Base-by-base conservation (phyloP, 2,113 vertebrate genomes). In the Brachyistius frenatus region DNA sequence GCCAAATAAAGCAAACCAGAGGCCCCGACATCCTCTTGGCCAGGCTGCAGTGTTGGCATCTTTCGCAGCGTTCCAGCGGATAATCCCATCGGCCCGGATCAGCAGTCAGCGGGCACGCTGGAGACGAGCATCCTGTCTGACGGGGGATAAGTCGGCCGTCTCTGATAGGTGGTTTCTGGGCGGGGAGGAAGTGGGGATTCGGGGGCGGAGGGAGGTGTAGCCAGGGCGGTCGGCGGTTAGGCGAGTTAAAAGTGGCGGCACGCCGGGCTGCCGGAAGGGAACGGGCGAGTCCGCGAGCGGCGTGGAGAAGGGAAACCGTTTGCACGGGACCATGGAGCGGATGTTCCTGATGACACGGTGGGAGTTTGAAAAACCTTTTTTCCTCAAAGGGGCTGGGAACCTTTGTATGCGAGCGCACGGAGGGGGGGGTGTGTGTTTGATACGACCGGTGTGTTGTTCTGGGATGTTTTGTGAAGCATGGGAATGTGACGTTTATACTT, bases 41-140 rank as follows among this genome's bases (percentile, higher is more conserved):
- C 54, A 1, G 55, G 47, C 67, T 83, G 76, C 67, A 72, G 47
- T 23, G 41, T 67, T 70, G 73, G 56, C 76, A 64, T 80, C 64
- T 79, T 74, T 50, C 23, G 76, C 67, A 74, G 55, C 55, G 54
- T 67, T 57, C 83, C 75, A 76, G 53, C 52, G 60, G 70, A 55
- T 90, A 87, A 89, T 87, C 75, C 56, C 61, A 62, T 75, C 76
- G 55, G 11, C 44, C 0, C 36, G 73, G 83, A 84, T 82, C 47
- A 85, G 80, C 52, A 30, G 64, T 58, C 63, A 55, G 36, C 58
- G 56, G 64, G 60, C 31, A 61, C 11, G 32, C 46, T 47, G 80
- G 72, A 75, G 78, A 75, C 31, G 80, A 66, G 58, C 58, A 82
- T 78, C 79, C 62, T 66, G 79, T 61, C 58, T 60, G 54, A 69